These are phyloP conservation scores for Atherinosoma microstoma DNA, from an alignment of 2,797 vertebrate genomes.

Conservation along the genomic window DNA sequence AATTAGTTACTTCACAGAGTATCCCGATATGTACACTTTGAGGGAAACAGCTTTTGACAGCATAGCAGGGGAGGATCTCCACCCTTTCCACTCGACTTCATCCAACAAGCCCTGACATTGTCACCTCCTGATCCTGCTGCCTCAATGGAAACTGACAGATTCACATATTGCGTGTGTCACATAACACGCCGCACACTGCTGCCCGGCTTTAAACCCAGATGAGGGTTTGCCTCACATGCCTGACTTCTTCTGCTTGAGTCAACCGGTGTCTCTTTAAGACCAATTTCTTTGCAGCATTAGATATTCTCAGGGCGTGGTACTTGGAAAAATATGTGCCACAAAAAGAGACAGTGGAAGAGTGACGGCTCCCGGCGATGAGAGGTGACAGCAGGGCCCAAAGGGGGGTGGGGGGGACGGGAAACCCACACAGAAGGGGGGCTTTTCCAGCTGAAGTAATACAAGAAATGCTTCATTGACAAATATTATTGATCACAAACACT, in stretches of 20 bases:
- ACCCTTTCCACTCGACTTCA: slow-evolving; percentile 33
- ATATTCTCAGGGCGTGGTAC: slow-evolving; percentile 53
- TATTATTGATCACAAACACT: slow-evolving; percentile 55
- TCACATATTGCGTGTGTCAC: slow-evolving; percentile 2
- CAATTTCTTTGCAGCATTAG: slow-evolving; percentile 8
- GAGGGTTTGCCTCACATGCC: slow-evolving; percentile 23
- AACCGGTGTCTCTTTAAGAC: slow-evolving; percentile 27
- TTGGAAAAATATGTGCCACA: slow-evolving; percentile 10
- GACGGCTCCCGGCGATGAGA: slow-evolving; percentile 5
- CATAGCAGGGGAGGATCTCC: not conserved
- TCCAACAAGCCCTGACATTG: slow-evolving; percentile 44
- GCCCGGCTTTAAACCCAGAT: slow-evolving; percentile 13
- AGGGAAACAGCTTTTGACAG: not conserved
- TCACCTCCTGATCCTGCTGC: slow-evolving; percentile 20
- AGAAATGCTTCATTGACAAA: not conserved
- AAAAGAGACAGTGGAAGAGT: slow-evolving; percentile 4
- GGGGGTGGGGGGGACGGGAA: too few species aligned
- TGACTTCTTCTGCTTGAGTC: slow-evolving; percentile 37
- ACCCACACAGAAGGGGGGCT: not conserved
- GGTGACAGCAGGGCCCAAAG: slow-evolving; percentile 47
- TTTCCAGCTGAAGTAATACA: not conserved
- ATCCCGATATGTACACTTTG: not conserved
- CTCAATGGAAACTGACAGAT: slow-evolving; percentile 18
- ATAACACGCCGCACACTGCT: not conserved
- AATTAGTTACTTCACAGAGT: not conserved